Base-by-base conservation (phyloP, 2,797 vertebrate species). In the Ptychobarbus kaznakovi region DNA sequence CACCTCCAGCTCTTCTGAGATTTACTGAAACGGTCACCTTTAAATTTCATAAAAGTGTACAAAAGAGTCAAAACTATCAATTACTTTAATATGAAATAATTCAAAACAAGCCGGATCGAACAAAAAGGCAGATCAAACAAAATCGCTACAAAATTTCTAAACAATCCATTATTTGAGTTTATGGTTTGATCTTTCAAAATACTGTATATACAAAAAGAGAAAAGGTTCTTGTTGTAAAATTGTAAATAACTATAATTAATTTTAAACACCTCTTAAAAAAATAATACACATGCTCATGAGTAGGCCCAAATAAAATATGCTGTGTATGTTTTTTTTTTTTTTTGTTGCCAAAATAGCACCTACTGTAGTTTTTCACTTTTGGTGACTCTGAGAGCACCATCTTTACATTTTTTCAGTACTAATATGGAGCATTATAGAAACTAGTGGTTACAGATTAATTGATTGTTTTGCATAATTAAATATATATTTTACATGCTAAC, bases 1-100 rank as follows among this genome's bases (percentile, higher is more conserved):
- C 65, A 20, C 49, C 13, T 46, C 53, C 11, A 25, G 51, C 15
- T 49, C 58, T 38, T 58, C 35, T 40, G 25, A 63, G 10, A 74
- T 75, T 46, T 49, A 32, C 32, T 9, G 42, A 12, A 8, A 58
- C 73, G 7, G 16, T 20, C 12, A 76, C 3, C 1, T 7, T 65
- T 65, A 68, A 6, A 35, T 38, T 28, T n/a, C 15, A 77, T 9
- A 53, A 38, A 11, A 74, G 20, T 38, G 20, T 28, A 76, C 20
- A 40, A 38, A 25, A 53, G 9, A 83, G 73, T 35, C 20, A 42
- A 22, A 68, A 4, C 20, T 10, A 42, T 69, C 11, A 20, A 53
- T 68, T 42, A 66, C 22, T 53, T 77, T 76, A 68, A 28, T 68
- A 35, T 20, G 20, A 66, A 83, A 75, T 75, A 8, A 53, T 63